Base-by-base conservation (phyloP, 2,113 vertebrate genomes). In the Noturus placidus region DNA sequence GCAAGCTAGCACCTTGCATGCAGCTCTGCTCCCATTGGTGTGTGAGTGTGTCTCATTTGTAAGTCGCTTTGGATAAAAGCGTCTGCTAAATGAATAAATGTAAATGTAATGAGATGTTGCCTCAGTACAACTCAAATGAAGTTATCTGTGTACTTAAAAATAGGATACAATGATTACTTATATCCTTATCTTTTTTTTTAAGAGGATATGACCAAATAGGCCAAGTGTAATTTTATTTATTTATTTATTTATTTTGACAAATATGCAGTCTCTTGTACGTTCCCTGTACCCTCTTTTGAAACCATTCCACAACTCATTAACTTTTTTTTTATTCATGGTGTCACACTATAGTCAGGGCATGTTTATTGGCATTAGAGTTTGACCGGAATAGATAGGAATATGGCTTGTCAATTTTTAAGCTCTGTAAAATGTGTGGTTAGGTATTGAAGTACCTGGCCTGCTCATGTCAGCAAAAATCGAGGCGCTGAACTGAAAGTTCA, bases 391-490 rank as follows among this genome's bases (percentile, higher is more conserved):
- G 88, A 89, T 86, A 89, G 61, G 65, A 54, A 59, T 77, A 56
- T 86, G 82, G 69, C 70, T 77, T 2, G 92, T 95, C 91, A 94
- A 95, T 95, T 77, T 93, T 94, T 95, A 94, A 95, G 35, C 94
- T 9, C 78, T 4, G 25, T 91, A 78, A 27, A 84, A 19, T 77
- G 30, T 17, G 56, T 84, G 89, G 90, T 91, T 93, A 83, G 83
- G 10, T 61, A 86, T 87, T 86, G 81, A 78, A 89, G 35, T 59
- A 81, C 35, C 6, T 9, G 2, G 22, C 10, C 89, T 86, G 92
- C 91, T 87, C 88, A 89, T 85, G 59, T 90, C 85, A 88, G 89
- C 91, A 86, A 65, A 91, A 77, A 57, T 25, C 57, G 76, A 50
- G 54, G 63, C 42, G 57, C 78, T 89, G 67, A 69, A 80, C 52